These are phyloP conservation scores for Halcyon leucocephala DNA, from an alignment of 2,797 vertebrate species.

Conservation along the genomic window DNA sequence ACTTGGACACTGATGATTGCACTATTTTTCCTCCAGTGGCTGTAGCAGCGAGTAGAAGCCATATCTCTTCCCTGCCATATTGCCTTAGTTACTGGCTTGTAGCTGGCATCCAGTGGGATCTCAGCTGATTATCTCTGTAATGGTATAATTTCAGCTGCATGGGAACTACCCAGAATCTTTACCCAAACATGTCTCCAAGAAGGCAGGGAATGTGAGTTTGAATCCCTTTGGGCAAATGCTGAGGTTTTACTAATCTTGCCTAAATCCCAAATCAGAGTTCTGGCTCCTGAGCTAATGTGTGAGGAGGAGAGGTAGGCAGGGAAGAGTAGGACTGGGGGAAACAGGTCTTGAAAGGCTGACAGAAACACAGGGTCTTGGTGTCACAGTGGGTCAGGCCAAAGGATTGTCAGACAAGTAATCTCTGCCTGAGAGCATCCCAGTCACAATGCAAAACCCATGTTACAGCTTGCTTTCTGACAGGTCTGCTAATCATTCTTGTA, in stretches of 20 bases:
- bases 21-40: not conserved
- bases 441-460: rapidly evolving
- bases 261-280: not conserved
- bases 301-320: not conserved
- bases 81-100: not conserved
- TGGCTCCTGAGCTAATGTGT: rapidly evolving
- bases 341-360: not conserved
- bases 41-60: not conserved
- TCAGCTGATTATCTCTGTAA: not conserved
- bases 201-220: not conserved
- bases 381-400: not conserved
- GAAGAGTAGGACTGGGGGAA: not conserved
- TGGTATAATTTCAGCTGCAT: not conserved
- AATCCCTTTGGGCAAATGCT: not conserved
- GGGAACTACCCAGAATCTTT: not conserved
- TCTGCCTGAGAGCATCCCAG: not conserved
- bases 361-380: not conserved
- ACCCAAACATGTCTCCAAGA: not conserved
- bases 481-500: not conserved
- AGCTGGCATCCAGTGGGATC: not conserved
- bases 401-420: not conserved
- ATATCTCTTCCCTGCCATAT: not conserved
- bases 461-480: not conserved
- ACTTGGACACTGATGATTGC: not conserved
- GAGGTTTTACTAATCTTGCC: not conserved